These are phyloP conservation scores for Grallaria varia DNA, from an alignment of 2,113 vertebrate species.

Conservation along the genomic window DNA sequence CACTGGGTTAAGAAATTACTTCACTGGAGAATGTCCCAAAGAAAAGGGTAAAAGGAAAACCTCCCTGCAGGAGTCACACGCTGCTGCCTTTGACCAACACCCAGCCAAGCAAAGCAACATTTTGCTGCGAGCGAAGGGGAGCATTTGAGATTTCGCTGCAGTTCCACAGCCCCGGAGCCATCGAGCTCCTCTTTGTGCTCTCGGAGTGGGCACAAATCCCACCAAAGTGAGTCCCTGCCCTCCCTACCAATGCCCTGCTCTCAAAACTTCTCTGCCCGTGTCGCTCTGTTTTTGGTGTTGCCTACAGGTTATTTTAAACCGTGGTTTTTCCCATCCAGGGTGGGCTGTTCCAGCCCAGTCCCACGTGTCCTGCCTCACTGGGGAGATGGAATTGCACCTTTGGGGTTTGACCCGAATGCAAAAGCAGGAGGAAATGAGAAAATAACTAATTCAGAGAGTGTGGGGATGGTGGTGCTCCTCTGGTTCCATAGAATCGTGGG, in stretches of 20 bases:
- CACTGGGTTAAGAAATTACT: neutral
- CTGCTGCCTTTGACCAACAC: neutral
- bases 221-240: rapidly evolving
- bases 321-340: rapidly evolving
- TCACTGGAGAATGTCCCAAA: neutral
- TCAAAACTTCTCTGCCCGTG: rapidly evolving
- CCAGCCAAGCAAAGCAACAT: rapidly evolving
- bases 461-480: rapidly evolving
- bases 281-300: rapidly evolving
- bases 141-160: rapidly evolving
- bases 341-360: neutral
- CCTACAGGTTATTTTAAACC: neutral
- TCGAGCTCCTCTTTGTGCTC: rapidly evolving
- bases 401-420: neutral
- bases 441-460: rapidly evolving
- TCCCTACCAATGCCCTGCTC: rapidly evolving
- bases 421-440: neutral
- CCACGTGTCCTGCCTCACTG: neutral
- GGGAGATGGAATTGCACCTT: neutral
- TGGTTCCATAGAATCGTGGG: neutral
- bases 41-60: neutral
- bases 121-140: neutral
- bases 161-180: neutral
- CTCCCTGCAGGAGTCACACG: neutral
- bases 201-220: neutral